Evolutionary conservation across 2,797 vertebrate genomes (phyloP).

Genomic region (Eulemur mongoz): DNA sequence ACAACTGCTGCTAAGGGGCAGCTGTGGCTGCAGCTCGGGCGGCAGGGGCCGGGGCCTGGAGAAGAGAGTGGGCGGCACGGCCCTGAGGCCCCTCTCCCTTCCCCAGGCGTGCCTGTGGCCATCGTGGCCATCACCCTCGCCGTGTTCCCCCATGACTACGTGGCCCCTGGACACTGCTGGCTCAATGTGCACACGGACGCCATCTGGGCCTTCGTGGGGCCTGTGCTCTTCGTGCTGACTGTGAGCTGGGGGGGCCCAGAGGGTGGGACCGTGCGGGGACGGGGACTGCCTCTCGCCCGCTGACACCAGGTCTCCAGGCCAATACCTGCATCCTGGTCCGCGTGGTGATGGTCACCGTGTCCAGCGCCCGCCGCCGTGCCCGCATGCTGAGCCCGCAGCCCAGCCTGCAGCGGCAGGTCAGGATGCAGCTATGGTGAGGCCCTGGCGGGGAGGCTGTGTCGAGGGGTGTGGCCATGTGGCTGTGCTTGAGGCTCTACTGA

Average conservation of each 20-base stretch:
- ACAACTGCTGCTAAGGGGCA: neutral
- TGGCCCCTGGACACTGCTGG: conserved; percentile 93
- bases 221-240: conserved; percentile 91
- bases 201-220: conserved; percentile 96
- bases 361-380: conserved; percentile 89
- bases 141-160: conserved; percentile 88
- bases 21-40: neutral
- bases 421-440: conserved; percentile 93
- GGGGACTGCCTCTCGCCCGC: neutral
- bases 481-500: neutral
- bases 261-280: fast-evolving
- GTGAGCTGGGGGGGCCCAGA: conserved; percentile 82
- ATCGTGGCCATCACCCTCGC: conserved; percentile 91
- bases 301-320: conserved; percentile 85
- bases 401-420: conserved; percentile 89
- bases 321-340: conserved; percentile 92
- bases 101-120: conserved; percentile 90
- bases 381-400: conserved; percentile 93
- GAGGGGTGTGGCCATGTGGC: neutral
- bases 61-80: neutral
- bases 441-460: neutral
- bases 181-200: conserved; percentile 89
- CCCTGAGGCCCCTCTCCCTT: neutral
- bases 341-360: conserved; percentile 93
- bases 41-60: fast-evolving